Conservation (phyloP, 2,888 invertebrate genomes). For the Notocelia uddmanniana region DNA sequence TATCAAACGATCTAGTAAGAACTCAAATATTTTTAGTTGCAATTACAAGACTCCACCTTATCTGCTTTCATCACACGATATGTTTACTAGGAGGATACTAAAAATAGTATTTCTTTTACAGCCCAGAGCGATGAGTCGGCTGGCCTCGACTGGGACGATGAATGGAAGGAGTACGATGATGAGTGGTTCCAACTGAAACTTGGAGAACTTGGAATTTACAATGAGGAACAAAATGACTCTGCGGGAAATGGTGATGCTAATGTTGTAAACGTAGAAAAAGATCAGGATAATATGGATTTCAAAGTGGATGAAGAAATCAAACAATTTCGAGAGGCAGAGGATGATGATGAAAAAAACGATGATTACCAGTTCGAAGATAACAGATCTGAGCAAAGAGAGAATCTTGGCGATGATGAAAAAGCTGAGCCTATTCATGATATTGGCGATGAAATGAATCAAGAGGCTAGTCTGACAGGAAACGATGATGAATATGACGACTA, state of each 20-base stretch:
- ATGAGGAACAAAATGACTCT: constrained; percentile 45
- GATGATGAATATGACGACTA: constrained; percentile 40
- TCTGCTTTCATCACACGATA: no score
- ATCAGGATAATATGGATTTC: constrained; percentile 46
- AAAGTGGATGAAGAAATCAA: constrained; percentile 45
- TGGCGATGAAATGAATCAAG: constrained; percentile 31
- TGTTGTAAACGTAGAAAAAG: constrained; percentile 42
- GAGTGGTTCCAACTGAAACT: constrained; percentile 49
- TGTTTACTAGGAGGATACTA: neutral
- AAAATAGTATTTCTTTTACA: constrained; percentile 33
- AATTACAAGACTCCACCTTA: no score
- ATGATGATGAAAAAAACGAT: constrained; percentile 44
- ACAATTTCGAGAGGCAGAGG: constrained; percentile 40
- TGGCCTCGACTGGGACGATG: constrained; percentile 24
- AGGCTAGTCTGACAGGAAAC: constrained; percentile 24
- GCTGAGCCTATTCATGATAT: constrained; percentile 15
- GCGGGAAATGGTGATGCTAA: constrained; percentile 5
- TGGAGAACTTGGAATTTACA: constrained; percentile 44
- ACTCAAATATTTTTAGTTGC: no score
- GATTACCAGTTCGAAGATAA: constrained; percentile 75
- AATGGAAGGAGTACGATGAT: constrained; percentile 47
- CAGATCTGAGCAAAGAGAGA: constrained; percentile 55
- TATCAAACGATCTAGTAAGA: no score
- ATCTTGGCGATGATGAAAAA: constrained; percentile 40
- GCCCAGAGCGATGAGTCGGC: constrained; percentile 35